Conservation (phyloP, 2,797 vertebrate genomes). For the Brachyalestes nurse region DNA sequence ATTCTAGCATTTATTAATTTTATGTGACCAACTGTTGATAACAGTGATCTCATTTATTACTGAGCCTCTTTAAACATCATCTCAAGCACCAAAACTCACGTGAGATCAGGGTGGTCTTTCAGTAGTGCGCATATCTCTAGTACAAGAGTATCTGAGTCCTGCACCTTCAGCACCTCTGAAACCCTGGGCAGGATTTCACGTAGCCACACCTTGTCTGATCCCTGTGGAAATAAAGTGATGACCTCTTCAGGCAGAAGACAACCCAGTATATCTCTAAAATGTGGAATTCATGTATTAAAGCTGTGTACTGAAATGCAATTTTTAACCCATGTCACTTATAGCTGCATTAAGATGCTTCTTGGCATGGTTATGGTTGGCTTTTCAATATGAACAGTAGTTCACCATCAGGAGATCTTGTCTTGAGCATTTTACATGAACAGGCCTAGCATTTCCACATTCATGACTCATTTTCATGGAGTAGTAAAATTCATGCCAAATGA, state of each 20-base stretch:
- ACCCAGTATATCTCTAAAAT: neutral
- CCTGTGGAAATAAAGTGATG: conserved; percentile 64
- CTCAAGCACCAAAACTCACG: conserved; percentile 70
- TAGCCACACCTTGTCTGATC: conserved; percentile 76
- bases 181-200: conserved; percentile 73
- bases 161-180: conserved; percentile 82
- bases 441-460: no score
- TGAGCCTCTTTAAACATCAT: neutral
- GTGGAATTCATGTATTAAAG: neutral
- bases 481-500: no score
- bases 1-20: no score
- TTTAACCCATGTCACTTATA: no score
- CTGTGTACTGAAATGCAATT: no score
- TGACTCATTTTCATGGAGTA: no score
- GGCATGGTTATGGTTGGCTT: no score
- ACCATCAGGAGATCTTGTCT: no score
- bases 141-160: conserved; percentile 81
- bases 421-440: no score
- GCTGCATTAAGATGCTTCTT: no score
- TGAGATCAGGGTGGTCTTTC: conserved; percentile 82
- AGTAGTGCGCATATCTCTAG: conserved; percentile 82
- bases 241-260: neutral
- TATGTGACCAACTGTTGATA: no score
- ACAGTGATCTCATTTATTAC: neutral
- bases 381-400: no score